phyloP scores from a whole-genome alignment of 2,113 vertebrate species.

The Dinomys branickii region DNA sequence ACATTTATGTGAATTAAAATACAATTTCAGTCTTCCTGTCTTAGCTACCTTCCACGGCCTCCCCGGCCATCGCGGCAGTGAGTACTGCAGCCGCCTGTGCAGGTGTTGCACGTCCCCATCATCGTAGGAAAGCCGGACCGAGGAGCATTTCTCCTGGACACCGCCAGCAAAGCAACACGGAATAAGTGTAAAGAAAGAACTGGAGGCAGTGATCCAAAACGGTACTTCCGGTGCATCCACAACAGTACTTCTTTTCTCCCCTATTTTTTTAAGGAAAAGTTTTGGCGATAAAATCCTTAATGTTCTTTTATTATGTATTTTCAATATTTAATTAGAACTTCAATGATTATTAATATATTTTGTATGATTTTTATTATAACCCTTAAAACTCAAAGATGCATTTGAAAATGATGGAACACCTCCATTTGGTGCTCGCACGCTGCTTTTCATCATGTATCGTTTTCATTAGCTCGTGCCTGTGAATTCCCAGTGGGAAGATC shows the following conservation, averaged over 20 bases:
- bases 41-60: not conserved
- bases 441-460: not conserved
- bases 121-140: not conserved
- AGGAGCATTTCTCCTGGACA: not conserved
- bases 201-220: not conserved
- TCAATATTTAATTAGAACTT: not conserved
- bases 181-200: not conserved
- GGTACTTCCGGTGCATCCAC: not conserved
- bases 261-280: not conserved
- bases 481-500: not conserved
- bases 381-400: not conserved
- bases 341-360: not conserved
- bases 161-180: not conserved
- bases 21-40: not conserved
- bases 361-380: not conserved
- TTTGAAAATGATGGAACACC: not conserved
- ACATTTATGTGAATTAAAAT: not conserved
- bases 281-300: not conserved
- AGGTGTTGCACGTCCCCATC: not conserved
- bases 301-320: not conserved
- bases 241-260: not conserved
- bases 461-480: not conserved
- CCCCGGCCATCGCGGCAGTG: not conserved
- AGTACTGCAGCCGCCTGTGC: accelerated
- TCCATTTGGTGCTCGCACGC: not conserved